Percentiles rank a stretch among this genome's conserved stretches.
phyloP scores from a whole-genome alignment of 2,888 invertebrate genomes.

The Apodemia zela region DNA sequence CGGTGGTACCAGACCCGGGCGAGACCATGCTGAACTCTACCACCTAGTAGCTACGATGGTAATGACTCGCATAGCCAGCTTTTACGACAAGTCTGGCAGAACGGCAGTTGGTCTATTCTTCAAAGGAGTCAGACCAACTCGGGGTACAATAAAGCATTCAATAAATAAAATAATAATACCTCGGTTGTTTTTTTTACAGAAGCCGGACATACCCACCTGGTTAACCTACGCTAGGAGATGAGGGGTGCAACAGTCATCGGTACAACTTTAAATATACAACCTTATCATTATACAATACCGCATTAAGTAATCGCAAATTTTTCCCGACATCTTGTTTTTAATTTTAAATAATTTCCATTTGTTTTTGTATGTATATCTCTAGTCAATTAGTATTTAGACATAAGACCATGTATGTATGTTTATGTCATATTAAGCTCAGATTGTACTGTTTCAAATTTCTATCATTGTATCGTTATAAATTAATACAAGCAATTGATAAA shows the following conservation, averaged over 20 bases:
- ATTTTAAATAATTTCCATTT: conserved; percentile 3
- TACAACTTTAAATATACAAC: conserved; percentile 24
- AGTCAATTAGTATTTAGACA: conserved; percentile 28
- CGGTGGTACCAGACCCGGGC: too few species aligned
- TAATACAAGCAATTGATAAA: conserved; percentile 73
- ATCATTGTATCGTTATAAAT: conserved; percentile 63
- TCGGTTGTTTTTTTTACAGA: conserved; percentile 47
- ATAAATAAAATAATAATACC: too few species aligned
- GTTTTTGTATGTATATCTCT: conserved; percentile 17
- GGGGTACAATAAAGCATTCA: too few species aligned
- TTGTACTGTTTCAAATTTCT: conserved; percentile 27
- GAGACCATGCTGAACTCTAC: too few species aligned
- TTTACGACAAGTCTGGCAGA: too few species aligned
- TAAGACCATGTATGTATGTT: conserved; percentile 26
- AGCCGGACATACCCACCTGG: conserved; percentile 70
- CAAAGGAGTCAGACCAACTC: too few species aligned
- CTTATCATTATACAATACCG: conserved; percentile 21
- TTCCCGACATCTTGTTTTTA: conserved; percentile 11
- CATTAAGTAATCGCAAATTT: conserved; percentile 12
- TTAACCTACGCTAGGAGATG: conserved; percentile 96
- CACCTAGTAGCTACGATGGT: too few species aligned
- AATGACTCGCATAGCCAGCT: too few species aligned
- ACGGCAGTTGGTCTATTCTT: too few species aligned
- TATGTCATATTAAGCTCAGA: conserved; percentile 23
- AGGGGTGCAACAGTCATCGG: conserved; percentile 85